Evolutionary conservation across 1,140 invertebrate species (phyloP), one percentile per base, ranked within the genome.

Genomic region (Camponotus floridanus): DNA sequence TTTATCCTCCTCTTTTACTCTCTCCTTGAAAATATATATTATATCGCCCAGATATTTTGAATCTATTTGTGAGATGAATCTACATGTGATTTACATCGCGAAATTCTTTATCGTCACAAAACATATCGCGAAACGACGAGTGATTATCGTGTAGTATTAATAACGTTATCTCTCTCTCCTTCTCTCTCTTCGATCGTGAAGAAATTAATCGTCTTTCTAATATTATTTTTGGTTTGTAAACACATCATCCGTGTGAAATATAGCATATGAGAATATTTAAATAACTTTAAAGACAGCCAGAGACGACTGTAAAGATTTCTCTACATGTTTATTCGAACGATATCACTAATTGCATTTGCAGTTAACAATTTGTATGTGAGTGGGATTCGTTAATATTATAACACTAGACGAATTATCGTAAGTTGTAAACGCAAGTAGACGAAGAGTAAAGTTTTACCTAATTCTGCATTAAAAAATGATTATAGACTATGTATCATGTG

Each of bases 401-500:
- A 83, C 15, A 51, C n/a, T 73, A 70, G 68, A 83, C 39, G 55
- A 61, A 73, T 51, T 81, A 71, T 81, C 67, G 26, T 81, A 80
- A 42, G 48, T 70, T 21, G 9, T 81, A 83, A 83, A 18, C 55
- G 51, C 70, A 81, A 45, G 13, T 59, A 73, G 65, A 33, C 11
- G 26, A 57, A 48, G 11, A 57, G 51, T 76, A 86, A 76, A 26
- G 26, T 36, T 88, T 86, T 68, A 86, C 39, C 76, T 86, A 70
- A 70, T 86, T 81, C 87, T 67, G 61, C 70, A 85, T 88, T 76
- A 76, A 51, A 61, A 26, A 15, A 85, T 62, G 84, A 85, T 90
- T 61, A 73, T 83, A 83, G 90, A 87, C 87, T 81, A 83, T 67
- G 64, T 80, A 88, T 85, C 87, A 71, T 74, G 15, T 51, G 59